phyloP scores from a whole-genome alignment of 2,888 invertebrate genomes.

The Shargacucullia verbasci region DNA sequence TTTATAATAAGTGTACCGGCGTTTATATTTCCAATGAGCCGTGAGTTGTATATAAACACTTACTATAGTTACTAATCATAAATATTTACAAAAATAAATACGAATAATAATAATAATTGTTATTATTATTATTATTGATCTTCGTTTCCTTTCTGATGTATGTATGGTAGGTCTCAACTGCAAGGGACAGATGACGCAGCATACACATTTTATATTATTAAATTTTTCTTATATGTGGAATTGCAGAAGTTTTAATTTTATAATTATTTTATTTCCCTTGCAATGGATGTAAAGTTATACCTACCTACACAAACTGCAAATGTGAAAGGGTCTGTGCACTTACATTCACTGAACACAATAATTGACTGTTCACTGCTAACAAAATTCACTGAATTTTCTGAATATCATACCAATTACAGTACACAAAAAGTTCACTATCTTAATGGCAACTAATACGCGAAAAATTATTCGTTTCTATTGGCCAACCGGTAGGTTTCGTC shows the following conservation, averaged over 20 bases:
- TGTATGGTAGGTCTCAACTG: constrained; percentile 58
- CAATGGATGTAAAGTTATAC: too few relatives aligned
- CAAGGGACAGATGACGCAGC: constrained; percentile 69
- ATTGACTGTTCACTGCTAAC: too few relatives aligned
- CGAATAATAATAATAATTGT: constrained; percentile 51
- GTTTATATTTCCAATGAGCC: constrained; percentile 53
- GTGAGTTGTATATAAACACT: constrained; percentile 67
- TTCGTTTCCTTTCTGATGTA: constrained; percentile 62
- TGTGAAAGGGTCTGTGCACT: too few relatives aligned
- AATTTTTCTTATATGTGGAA: constrained; percentile 86
- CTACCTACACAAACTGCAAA: too few relatives aligned
- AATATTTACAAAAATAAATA: constrained; percentile 69
- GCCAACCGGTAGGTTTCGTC: too few relatives aligned
- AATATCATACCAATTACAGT: too few relatives aligned
- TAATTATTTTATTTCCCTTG: too few relatives aligned
- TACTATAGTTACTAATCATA: constrained; percentile 68
- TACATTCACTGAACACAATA: too few relatives aligned
- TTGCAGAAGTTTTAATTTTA: constrained; percentile 61
- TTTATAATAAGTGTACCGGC: constrained; percentile 41
- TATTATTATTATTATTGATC: constrained; percentile 54
- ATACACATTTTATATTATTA: constrained; percentile 86
- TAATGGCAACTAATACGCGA: too few relatives aligned
- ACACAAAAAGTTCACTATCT: too few relatives aligned
- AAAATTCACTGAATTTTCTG: too few relatives aligned
- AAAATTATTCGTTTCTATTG: too few relatives aligned